Evolutionary conservation across 2,888 invertebrate genomes (phyloP).

Genomic region (Lordiphosa fenestrarum): DNA sequence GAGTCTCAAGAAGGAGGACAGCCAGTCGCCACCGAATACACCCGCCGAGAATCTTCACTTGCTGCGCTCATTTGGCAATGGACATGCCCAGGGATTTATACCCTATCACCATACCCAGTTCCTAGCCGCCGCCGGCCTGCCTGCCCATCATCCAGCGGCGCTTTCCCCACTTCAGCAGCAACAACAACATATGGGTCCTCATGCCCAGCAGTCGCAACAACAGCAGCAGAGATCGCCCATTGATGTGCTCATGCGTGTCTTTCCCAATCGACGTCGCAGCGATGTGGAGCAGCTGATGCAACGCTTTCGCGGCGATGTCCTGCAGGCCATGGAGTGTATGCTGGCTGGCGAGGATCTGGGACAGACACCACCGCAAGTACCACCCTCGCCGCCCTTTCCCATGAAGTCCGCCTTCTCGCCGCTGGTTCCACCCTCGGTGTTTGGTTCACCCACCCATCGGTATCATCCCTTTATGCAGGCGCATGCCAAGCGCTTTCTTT

Average conservation of each 20-base stretch:
- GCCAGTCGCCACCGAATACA: slow-evolving; percentile 79
- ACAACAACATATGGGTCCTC: slow-evolving; percentile 44
- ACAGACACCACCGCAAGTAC: slow-evolving; percentile 70
- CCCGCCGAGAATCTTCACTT: slow-evolving; percentile 78
- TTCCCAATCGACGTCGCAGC: slow-evolving; percentile 91
- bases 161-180: slow-evolving; percentile 54
- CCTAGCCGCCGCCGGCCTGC: slow-evolving; percentile 69
- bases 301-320: slow-evolving; percentile 92
- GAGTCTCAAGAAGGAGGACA: slow-evolving; percentile 86
- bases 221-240: slow-evolving; percentile 87
- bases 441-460: slow-evolving; percentile 79
- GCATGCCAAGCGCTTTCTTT: slow-evolving; percentile 88
- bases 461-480: slow-evolving; percentile 82
- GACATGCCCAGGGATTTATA: slow-evolving; percentile 80
- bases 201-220: slow-evolving; percentile 46
- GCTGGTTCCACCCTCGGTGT: slow-evolving; percentile 82
- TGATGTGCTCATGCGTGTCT: slow-evolving; percentile 93
- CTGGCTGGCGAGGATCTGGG: slow-evolving; percentile 83
- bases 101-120: slow-evolving; percentile 80
- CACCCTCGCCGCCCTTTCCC: slow-evolving; percentile 79
- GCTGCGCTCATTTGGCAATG: slow-evolving; percentile 76
- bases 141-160: slow-evolving; percentile 67
- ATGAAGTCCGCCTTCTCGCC: slow-evolving; percentile 89
- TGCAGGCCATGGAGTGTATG: slow-evolving; percentile 96
- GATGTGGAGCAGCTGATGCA: slow-evolving; percentile 93